A percentile compares a stretch with the other conserved stretches of the same genome.
phyloP scores from a whole-genome alignment of 1,140 invertebrate genomes.

The Ceratosolen solmsi region DNA sequence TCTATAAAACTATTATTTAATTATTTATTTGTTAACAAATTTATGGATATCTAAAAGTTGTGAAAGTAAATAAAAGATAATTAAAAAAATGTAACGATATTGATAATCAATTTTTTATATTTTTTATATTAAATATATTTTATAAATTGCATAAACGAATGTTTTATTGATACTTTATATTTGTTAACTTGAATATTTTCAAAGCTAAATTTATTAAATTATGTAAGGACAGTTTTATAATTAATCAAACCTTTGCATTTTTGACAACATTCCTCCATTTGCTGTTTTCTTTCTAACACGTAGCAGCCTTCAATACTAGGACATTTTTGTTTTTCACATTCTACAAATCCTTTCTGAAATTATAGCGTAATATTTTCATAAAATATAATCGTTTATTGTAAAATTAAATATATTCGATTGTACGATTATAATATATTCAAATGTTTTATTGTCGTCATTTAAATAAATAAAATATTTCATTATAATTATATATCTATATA shows the following conservation, averaged over 20 bases:
- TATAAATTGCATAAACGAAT: too few relatives aligned
- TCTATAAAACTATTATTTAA: too few relatives aligned
- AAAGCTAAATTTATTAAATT: not conserved
- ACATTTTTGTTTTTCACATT: constrained; percentile 78
- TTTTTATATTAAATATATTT: too few relatives aligned
- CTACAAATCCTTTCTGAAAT: constrained; percentile 81
- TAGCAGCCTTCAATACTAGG: constrained; percentile 81
- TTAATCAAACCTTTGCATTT: constrained; percentile 78
- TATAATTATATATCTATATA: too few relatives aligned
- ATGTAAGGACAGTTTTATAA: constrained; percentile 18
- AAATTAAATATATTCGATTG: constrained; percentile 2
- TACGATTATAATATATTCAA: too few relatives aligned
- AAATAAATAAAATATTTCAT: too few relatives aligned
- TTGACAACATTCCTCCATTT: constrained; percentile 77
- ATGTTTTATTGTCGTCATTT: too few relatives aligned
- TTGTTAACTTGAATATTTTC: not conserved
- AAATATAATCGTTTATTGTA: not conserved
- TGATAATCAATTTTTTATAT: too few relatives aligned
- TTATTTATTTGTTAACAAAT: too few relatives aligned
- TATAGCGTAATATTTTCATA: not conserved
- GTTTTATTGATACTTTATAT: not conserved
- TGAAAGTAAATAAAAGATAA: too few relatives aligned
- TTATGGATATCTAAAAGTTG: too few relatives aligned
- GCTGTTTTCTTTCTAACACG: constrained; percentile 73
- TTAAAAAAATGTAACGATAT: too few relatives aligned